Evolutionary conservation across 2,113 vertebrate species (phyloP).

Genomic region (Festucalex cinctus): DNA sequence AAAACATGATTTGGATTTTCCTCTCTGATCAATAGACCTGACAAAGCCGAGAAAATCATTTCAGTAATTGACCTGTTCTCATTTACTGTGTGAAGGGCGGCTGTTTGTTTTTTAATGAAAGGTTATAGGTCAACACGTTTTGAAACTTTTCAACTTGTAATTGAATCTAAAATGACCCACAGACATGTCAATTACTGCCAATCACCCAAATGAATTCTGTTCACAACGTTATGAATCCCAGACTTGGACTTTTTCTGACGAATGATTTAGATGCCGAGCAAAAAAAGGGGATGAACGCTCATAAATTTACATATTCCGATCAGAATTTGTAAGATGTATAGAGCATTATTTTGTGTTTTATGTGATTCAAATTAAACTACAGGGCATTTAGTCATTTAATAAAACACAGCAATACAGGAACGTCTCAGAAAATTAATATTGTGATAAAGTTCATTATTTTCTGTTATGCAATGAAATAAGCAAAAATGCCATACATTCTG

Average conservation of each 20-base stretch:
- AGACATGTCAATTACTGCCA: background rate
- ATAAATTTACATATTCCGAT: background rate
- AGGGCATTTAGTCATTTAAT: too few relatives aligned
- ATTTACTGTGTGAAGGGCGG: background rate
- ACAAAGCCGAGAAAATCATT: background rate
- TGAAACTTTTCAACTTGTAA: background rate
- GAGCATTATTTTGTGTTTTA: too few relatives aligned
- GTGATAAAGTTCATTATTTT: too few relatives aligned
- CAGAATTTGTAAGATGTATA: background rate
- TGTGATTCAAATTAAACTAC: too few relatives aligned
- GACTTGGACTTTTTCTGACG: background rate
- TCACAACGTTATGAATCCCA: background rate
- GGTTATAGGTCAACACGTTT: background rate
- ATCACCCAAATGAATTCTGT: too few relatives aligned
- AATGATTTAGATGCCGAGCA: background rate
- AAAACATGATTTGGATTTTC: background rate
- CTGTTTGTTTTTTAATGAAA: conserved; percentile 7
- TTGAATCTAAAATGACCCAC: conserved; percentile 4
- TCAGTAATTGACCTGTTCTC: background rate
- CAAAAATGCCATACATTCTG: too few relatives aligned
- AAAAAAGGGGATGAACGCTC: background rate
- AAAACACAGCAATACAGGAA: too few relatives aligned
- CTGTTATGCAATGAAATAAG: too few relatives aligned
- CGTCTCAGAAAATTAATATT: too few relatives aligned
- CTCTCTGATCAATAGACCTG: background rate